Percentiles rank a stretch among this genome's conserved stretches.
phyloP scores from a whole-genome alignment of 1,140 invertebrate genomes.

The Heliconius congener region DNA sequence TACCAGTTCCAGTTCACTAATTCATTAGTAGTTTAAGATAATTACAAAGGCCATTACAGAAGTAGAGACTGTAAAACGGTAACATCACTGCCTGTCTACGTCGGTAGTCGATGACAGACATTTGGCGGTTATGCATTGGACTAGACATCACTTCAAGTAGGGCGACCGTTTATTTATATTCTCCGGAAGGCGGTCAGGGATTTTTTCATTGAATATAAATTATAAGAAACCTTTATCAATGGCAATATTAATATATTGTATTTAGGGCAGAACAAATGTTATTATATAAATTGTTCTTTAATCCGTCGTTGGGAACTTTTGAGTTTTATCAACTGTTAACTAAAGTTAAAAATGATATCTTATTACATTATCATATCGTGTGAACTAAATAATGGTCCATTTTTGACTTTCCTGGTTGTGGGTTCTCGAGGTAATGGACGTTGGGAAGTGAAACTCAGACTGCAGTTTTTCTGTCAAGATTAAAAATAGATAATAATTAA shows the following conservation, averaged over 20 bases:
- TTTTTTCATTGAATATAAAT: slow-evolving; percentile 21
- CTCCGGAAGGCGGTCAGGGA: slow-evolving; percentile 36
- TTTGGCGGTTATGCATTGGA: slow-evolving; percentile 33
- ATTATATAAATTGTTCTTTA: not conserved
- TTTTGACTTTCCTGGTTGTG: too few species aligned
- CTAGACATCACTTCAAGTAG: slow-evolving; percentile 27
- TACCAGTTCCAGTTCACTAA: too few species aligned
- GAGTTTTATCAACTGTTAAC: too few species aligned
- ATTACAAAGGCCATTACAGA: not conserved
- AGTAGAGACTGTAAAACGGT: not conserved
- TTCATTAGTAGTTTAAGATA: not conserved
- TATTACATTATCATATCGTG: too few species aligned
- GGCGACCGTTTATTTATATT: slow-evolving; percentile 26
- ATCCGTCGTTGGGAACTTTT: too few species aligned
- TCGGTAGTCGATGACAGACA: slow-evolving; percentile 21
- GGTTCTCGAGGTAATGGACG: too few species aligned
- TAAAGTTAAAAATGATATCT: too few species aligned
- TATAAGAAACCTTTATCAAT: not conserved
- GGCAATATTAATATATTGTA: slow-evolving; percentile 4
- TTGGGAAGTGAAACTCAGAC: too few species aligned
- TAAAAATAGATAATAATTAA: too few species aligned
- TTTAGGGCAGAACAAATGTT: not conserved
- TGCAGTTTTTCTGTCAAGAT: too few species aligned
- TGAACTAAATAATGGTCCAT: too few species aligned
- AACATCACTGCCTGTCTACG: not conserved